A percentile compares a stretch with the other conserved stretches of the same genome.
These are phyloP conservation scores for Aspiorhynchus laticeps DNA, from an alignment of 2,113 vertebrate genomes.

Conservation along the genomic window DNA sequence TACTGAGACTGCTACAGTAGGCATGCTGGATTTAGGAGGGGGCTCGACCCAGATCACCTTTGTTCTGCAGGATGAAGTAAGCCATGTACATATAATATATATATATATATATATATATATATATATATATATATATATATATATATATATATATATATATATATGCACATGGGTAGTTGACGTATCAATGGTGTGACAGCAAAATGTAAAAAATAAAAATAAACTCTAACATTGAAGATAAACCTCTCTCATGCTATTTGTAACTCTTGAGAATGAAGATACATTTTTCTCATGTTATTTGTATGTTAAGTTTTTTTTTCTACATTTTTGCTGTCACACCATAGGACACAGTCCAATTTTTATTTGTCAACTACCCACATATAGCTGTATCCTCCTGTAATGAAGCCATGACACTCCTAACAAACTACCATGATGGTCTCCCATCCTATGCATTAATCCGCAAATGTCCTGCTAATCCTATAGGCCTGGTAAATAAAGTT, in stretches of 20 bases:
- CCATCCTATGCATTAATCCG: constrained; percentile 65
- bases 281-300: too few relatives aligned
- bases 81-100: constrained; percentile 5
- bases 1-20: constrained; percentile 75
- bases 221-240: too few relatives aligned
- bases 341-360: too few relatives aligned
- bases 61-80: constrained; percentile 85
- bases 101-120: background rate
- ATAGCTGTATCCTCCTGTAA: constrained; percentile 4
- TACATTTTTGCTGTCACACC: too few relatives aligned
- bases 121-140: too few relatives aligned
- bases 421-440: constrained; percentile 57
- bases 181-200: too few relatives aligned
- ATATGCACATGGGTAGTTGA: too few relatives aligned
- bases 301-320: too few relatives aligned
- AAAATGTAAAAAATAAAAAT: too few relatives aligned
- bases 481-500: constrained; percentile 58
- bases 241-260: too few relatives aligned
- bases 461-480: constrained; percentile 66
- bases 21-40: constrained; percentile 93
- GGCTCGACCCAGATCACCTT: constrained; percentile 97
- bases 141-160: too few relatives aligned
- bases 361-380: background rate
- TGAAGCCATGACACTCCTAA: constrained; percentile 44
- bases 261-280: too few relatives aligned